Percentiles rank a stretch among this genome's conserved stretches.
Conservation (phyloP, 2,113 vertebrate genomes). For the Tragelaphus strepsiceros region DNA sequence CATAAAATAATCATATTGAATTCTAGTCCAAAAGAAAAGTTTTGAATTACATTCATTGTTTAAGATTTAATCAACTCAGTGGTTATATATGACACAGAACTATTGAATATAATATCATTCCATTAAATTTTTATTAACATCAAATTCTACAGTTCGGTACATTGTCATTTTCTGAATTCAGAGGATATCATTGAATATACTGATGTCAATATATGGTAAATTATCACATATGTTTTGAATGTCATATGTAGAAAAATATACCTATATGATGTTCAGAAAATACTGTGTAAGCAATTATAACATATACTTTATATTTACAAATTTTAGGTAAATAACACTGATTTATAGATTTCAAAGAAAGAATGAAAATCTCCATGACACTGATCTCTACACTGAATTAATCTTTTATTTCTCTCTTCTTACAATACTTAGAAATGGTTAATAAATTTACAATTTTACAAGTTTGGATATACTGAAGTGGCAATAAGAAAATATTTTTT, state of each 20-base stretch:
- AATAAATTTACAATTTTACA: background rate
- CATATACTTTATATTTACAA: background rate
- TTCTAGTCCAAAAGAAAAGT: background rate
- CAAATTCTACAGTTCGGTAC: background rate
- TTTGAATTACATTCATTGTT: background rate
- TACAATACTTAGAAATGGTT: background rate
- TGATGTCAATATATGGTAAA: background rate
- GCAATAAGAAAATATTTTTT: background rate
- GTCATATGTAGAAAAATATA: conserved; percentile 1
- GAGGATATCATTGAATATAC: background rate
- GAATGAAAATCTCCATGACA: background rate
- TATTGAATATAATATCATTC: background rate
- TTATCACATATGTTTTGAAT: too few relatives aligned
- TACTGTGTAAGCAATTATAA: background rate
- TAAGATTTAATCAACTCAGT: background rate
- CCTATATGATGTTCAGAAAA: background rate
- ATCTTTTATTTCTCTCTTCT: background rate
- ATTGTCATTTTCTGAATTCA: background rate
- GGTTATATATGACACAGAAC: background rate
- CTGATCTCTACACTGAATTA: background rate
- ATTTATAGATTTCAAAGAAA: conserved; percentile 12
- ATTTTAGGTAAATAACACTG: background rate
- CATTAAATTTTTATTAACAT: background rate
- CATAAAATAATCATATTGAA: background rate
- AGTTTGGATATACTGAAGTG: background rate